Conservation (phyloP, 1,140 invertebrate species). For the Lordiphosa clarofinis region DNA sequence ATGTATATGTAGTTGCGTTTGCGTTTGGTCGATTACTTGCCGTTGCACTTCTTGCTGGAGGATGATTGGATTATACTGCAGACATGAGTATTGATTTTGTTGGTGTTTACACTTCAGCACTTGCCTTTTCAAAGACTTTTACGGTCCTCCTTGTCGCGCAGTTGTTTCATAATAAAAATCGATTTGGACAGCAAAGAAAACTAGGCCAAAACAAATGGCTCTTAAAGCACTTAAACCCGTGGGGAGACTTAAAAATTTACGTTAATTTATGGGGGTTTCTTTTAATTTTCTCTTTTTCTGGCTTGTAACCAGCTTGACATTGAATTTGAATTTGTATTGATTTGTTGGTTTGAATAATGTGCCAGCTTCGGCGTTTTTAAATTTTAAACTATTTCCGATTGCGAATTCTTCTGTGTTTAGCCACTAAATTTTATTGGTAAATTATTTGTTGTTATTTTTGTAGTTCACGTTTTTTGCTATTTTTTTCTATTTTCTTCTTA, state of each 20-base stretch:
- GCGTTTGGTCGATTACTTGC: constrained; percentile 15
- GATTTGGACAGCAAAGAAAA: constrained; percentile 27
- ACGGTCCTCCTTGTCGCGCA: constrained; percentile 13
- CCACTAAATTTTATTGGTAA: not conserved
- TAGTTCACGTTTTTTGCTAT: constrained; percentile 13
- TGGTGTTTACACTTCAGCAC: constrained; percentile 40
- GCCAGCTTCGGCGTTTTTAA: too few relatives aligned
- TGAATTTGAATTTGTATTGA: constrained; percentile 26
- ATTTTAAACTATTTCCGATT: too few relatives aligned
- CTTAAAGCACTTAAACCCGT: too few relatives aligned
- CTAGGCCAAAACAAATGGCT: too few relatives aligned
- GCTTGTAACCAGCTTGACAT: not conserved
- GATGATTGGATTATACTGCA: constrained; percentile 10
- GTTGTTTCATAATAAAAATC: constrained; percentile 46
- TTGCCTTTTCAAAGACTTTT: constrained; percentile 23
- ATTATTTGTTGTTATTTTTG: constrained; percentile 14
- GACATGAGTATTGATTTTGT: constrained; percentile 47
- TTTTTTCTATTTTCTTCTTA: constrained; percentile 34
- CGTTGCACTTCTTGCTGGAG: constrained; percentile 1
- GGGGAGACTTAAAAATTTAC: too few relatives aligned
- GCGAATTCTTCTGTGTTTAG: too few relatives aligned
- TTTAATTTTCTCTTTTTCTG: constrained; percentile 7
- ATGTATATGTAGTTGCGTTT: too few relatives aligned
- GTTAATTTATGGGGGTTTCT: too few relatives aligned
- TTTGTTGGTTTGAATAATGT: constrained; percentile 24